Conservation (phyloP, 2,888 invertebrate genomes). For the Noctuana brunneofusca region DNA sequence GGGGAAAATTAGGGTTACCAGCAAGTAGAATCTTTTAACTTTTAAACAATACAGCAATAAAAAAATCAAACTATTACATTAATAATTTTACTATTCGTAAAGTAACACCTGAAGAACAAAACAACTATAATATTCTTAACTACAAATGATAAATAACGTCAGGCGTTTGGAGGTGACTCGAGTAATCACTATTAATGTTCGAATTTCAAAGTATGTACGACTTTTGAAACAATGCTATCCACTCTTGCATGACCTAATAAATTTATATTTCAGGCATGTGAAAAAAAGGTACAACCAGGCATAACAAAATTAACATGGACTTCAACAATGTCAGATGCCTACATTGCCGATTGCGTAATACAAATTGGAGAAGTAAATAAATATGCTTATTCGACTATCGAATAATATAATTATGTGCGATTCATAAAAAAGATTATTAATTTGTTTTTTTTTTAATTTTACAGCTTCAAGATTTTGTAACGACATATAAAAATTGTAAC, state of each 20-base stretch:
- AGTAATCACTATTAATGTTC: too few species aligned
- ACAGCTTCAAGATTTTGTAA: slow-evolving; percentile 89
- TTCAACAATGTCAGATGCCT: slow-evolving; percentile 87
- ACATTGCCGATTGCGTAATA: slow-evolving; percentile 87
- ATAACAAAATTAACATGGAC: slow-evolving; percentile 88
- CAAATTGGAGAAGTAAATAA: slow-evolving; percentile 84
- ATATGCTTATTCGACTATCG: not conserved
- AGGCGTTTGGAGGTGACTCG: too few species aligned
- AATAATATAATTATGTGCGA: too few species aligned
- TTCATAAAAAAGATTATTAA: not conserved
- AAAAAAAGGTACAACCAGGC: slow-evolving; percentile 88
- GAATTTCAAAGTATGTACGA: too few species aligned
- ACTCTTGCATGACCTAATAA: not conserved
- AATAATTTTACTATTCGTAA: too few species aligned
- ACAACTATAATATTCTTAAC: too few species aligned
- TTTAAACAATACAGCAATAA: too few species aligned
- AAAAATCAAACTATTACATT: too few species aligned
- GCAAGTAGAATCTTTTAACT: too few species aligned
- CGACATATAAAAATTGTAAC: slow-evolving; percentile 92
- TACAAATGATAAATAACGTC: too few species aligned
- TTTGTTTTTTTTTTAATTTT: not conserved
- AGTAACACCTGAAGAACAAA: too few species aligned
- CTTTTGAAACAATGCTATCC: slow-evolving; percentile 1
- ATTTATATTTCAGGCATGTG: slow-evolving; percentile 62
- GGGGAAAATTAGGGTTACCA: too few species aligned